A percentile compares a stretch with the other conserved stretches of the same genome.
Evolutionary conservation across 2,113 vertebrate genomes (phyloP).

Genomic region (Lonchura striata): DNA sequence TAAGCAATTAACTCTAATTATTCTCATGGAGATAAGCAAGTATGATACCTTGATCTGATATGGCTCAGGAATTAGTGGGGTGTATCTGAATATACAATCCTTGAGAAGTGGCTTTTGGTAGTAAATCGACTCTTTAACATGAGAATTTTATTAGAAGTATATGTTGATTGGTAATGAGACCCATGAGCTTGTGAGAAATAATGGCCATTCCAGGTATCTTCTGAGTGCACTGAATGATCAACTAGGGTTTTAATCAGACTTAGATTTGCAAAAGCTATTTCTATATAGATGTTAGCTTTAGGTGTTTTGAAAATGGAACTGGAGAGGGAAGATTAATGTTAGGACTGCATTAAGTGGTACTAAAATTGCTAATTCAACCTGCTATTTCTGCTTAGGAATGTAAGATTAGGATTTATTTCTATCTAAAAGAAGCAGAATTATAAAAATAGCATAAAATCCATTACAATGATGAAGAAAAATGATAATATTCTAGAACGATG

Average conservation of each 20-base stretch:
- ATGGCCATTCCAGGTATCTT: neutral
- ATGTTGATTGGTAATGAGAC: neutral
- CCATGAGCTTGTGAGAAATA: neutral
- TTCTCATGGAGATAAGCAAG: neutral
- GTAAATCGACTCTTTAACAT: neutral
- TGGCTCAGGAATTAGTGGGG: neutral
- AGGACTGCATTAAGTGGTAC: neutral
- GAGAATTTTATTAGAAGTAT: neutral
- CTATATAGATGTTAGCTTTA: neutral
- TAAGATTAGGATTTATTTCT: neutral
- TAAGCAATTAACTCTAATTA: neutral
- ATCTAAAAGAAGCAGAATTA: neutral
- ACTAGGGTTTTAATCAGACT: neutral
- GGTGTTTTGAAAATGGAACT: neutral
- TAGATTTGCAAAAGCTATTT: neutral
- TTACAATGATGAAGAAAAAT: neutral
- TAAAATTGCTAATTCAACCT: neutral
- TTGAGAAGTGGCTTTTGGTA: neutral
- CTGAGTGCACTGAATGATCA: neutral
- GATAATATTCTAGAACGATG: accelerated
- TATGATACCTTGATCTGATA: neutral
- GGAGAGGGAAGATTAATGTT: neutral
- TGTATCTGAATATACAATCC: neutral
- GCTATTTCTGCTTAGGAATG: neutral
- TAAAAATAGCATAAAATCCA: neutral